Conservation (phyloP, 1,140 invertebrate genomes). For the Formica exsecta region DNA sequence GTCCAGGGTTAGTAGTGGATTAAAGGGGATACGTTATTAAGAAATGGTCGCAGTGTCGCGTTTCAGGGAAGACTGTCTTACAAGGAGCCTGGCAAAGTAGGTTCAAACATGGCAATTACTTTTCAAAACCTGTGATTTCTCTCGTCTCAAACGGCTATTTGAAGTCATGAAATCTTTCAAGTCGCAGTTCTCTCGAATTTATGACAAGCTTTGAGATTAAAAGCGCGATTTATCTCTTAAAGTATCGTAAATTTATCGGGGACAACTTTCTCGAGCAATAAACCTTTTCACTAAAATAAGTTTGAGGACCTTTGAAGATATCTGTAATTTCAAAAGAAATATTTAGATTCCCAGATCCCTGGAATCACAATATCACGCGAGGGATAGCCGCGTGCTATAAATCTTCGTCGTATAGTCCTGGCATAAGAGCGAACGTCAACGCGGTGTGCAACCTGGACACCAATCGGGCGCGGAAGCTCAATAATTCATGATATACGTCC, state of each 20-base stretch:
- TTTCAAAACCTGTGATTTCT: constrained; percentile 5
- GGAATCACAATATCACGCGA: background rate
- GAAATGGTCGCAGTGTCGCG: constrained; percentile 51
- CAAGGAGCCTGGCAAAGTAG: background rate
- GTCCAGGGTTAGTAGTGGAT: constrained; percentile 60
- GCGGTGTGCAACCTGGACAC: constrained; percentile 15
- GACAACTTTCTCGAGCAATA: background rate
- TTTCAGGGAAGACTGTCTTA: constrained; percentile 40
- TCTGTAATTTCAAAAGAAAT: background rate
- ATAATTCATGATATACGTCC: constrained; percentile 32
- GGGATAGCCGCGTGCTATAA: background rate
- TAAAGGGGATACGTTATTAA: constrained; percentile 78
- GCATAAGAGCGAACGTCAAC: constrained; percentile 19
- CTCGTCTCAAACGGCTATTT: background rate
- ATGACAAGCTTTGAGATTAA: background rate
- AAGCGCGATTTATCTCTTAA: constrained; percentile 38
- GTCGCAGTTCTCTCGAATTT: background rate
- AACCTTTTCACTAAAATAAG: background rate
- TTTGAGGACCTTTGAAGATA: background rate
- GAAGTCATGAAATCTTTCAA: background rate
- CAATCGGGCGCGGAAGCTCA: constrained; percentile 13
- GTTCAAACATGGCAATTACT: constrained; percentile 16
- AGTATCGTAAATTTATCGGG: background rate
- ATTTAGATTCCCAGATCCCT: background rate
- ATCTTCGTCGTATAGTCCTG: background rate